These are phyloP conservation scores for Leucophenga maculata DNA, from an alignment of 2,888 invertebrate species.

Conservation along the genomic window DNA sequence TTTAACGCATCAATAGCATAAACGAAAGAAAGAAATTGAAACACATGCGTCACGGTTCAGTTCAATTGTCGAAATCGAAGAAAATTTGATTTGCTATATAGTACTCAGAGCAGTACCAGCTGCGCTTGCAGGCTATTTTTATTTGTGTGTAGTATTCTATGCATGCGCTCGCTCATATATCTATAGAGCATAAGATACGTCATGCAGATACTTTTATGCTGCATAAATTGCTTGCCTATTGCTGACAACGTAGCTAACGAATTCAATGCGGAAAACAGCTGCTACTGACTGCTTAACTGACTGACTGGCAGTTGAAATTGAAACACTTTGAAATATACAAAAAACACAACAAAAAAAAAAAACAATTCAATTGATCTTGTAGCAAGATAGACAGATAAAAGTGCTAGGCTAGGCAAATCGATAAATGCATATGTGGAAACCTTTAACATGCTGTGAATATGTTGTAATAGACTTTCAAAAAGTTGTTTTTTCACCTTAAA, in stretches of 20 bases:
- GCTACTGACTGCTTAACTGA: not conserved
- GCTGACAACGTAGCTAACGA: no score
- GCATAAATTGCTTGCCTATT: no score
- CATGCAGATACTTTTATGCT: not conserved
- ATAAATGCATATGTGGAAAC: not conserved
- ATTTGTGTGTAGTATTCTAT: no score
- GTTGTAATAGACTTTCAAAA: conserved; percentile 54
- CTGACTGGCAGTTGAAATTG: not conserved
- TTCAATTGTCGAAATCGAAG: not conserved
- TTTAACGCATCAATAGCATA: conserved; percentile 57
- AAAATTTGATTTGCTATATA: conserved; percentile 9
- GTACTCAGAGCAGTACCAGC: not conserved
- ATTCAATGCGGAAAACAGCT: not conserved
- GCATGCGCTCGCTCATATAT: no score
- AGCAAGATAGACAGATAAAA: not conserved
- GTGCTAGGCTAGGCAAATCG: not conserved
- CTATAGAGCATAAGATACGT: not conserved
- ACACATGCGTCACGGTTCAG: conserved; percentile 8
- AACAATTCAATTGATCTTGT: not conserved
- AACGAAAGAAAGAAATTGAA: conserved; percentile 6
- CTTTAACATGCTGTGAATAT: conserved; percentile 53
- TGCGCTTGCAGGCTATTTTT: not conserved
- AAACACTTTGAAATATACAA: not conserved
- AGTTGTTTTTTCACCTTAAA: not conserved
- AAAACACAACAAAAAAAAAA: no score